phyloP scores from a whole-genome alignment of 2,113 vertebrate species.

The Neogobius melanostomus region DNA sequence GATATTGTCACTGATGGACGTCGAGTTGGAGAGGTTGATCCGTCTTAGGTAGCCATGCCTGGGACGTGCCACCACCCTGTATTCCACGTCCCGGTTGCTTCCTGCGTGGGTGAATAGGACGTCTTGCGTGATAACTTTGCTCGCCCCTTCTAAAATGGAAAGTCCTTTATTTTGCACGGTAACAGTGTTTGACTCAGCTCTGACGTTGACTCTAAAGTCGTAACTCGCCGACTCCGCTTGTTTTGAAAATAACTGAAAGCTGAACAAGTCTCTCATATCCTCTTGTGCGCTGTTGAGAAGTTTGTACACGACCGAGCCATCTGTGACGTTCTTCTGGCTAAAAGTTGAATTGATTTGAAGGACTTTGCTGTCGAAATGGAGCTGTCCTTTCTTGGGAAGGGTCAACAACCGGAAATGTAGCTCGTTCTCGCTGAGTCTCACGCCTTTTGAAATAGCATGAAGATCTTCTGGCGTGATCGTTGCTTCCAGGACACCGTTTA shows the following conservation, averaged over 20 bases:
- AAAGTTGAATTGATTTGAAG: conserved; percentile 80
- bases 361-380: conserved; percentile 73
- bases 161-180: conserved; percentile 82
- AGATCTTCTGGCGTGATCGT: conserved; percentile 78
- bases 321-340: conserved; percentile 81
- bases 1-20: conserved; percentile 66
- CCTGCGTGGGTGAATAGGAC: conserved; percentile 78
- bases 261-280: conserved; percentile 78
- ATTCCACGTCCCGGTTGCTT: conserved; percentile 73
- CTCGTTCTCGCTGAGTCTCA: conserved; percentile 73
- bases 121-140: conserved; percentile 79
- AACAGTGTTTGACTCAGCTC: conserved; percentile 66
- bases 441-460: conserved; percentile 67
- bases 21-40: conserved; percentile 72
- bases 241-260: conserved; percentile 79
- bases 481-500: conserved; percentile 69
- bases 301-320: conserved; percentile 79
- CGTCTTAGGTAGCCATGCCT: conserved; percentile 79
- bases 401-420: conserved; percentile 79
- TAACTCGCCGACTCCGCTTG: conserved; percentile 75
- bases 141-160: conserved; percentile 82
- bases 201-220: conserved; percentile 82
- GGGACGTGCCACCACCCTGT: conserved; percentile 76
- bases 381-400: conserved; percentile 79
- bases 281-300: conserved; percentile 61